Conservation (phyloP, 2,888 invertebrate genomes). For the Leucophenga maculata region DNA sequence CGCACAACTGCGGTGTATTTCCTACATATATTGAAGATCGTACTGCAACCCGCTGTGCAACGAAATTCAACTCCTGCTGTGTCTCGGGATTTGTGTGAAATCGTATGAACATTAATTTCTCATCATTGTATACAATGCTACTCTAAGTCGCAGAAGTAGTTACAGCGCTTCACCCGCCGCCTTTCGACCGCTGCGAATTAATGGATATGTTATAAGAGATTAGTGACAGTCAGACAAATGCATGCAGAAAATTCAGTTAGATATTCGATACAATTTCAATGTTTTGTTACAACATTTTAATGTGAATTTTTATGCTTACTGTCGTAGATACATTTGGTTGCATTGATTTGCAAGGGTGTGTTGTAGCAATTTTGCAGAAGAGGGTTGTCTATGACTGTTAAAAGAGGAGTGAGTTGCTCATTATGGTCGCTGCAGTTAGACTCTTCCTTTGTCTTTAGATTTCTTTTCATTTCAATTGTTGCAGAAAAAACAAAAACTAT, state of each 20-base stretch:
- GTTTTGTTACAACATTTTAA: conserved; percentile 48
- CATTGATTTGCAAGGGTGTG: not conserved
- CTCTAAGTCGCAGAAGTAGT: not conserved
- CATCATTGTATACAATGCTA: conserved; percentile 53
- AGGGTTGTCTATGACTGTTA: not conserved
- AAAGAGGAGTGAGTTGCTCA: conserved; percentile 5
- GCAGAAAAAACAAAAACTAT: too few species aligned
- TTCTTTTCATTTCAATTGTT: not conserved
- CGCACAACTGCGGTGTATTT: conserved; percentile 35
- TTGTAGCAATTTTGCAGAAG: not conserved
- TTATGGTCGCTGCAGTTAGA: not conserved
- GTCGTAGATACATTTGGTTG: not conserved
- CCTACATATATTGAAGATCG: too few species aligned
- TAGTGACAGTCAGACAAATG: conserved; percentile 43
- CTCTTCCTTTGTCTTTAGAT: not conserved
- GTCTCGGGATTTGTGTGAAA: conserved; percentile 51
- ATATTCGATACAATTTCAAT: conserved; percentile 54
- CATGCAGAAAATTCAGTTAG: conserved; percentile 13
- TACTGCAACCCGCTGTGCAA: conserved; percentile 59
- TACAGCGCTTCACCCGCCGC: not conserved
- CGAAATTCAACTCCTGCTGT: conserved; percentile 46
- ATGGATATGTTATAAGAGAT: conserved; percentile 62
- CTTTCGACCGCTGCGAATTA: conserved; percentile 57
- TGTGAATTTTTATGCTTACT: conserved; percentile 55
- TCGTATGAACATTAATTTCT: conserved; percentile 65